These are phyloP conservation scores for Brachypteracias leptosomus DNA, from an alignment of 2,113 vertebrate species.

Conservation along the genomic window DNA sequence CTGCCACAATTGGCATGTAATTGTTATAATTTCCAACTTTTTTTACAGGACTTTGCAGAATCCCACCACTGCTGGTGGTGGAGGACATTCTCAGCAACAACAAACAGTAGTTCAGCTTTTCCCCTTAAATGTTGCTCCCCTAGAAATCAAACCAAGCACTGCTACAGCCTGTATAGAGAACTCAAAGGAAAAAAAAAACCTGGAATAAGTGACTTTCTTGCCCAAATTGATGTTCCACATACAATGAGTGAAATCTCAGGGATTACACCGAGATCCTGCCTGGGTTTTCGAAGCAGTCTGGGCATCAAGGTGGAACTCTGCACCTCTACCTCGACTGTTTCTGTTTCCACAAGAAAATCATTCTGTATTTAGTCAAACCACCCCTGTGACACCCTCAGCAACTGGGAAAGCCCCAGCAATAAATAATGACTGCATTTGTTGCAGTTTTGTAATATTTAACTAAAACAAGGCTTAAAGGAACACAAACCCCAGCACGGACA, in stretches of 20 bases:
- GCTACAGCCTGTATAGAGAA: not conserved
- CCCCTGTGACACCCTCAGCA: not conserved
- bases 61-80: not conserved
- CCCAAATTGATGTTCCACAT: rapidly evolving
- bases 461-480: not conserved
- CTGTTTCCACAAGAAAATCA: not conserved
- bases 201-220: not conserved
- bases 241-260: not conserved
- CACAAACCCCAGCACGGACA: rapidly evolving
- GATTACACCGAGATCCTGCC: rapidly evolving
- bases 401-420: not conserved
- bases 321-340: not conserved
- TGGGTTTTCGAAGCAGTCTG: not conserved
- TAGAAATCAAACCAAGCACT: not conserved
- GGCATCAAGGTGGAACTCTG: not conserved
- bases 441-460: not conserved
- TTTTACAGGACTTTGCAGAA: not conserved
- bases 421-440: not conserved
- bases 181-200: not conserved
- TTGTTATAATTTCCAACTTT: not conserved
- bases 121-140: not conserved
- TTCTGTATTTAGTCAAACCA: not conserved
- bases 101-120: not conserved
- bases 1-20: not conserved
- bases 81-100: not conserved